Evolutionary conservation across 1,140 invertebrate genomes (phyloP), one percentile per base, ranked within the genome.

Genomic region (Centruroides sculpturatus): DNA sequence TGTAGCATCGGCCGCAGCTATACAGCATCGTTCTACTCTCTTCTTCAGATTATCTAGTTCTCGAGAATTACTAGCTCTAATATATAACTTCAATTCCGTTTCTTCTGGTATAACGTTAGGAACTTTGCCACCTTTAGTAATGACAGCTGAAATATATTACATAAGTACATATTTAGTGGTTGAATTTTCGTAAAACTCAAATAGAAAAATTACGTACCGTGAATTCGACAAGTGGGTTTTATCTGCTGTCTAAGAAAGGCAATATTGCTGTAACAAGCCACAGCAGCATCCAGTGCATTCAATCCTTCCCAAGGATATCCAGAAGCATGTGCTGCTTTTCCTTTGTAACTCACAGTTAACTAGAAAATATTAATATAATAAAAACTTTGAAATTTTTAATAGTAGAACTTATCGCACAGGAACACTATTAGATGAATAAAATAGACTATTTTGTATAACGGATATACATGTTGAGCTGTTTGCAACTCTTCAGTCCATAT

Each of bases 61-160:
- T 5, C 23, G 9, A 34, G 63, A 62, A 9, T 57, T 71, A 9
- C 70, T 68, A 34, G 72, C 70, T 46, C 74, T 61, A 0, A 73
- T 52, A 54, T 69, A 70, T 51, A 69, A 71, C 55, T 69, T 59
- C 53, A 76, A 50, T 53, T 69, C 68, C 13, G 75, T 64, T 35
- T 68, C 60, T 8, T 72, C 69, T 11, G 75, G 75, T 11, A 75
- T 74, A 9, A 76, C 69, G 63, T 75, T 75, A 6, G 72, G 69
- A n/a, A 66, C 67, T 4, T 55, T 59, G n/a, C 74, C 75, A 36
- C 74, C 74, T 59, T 74, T 73, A 7, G 67, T 71, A 34, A 68
- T 68, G 47, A 67, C 61, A 12, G 36, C 67, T 68, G 57, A 23
- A 50, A 3, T 34, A 53, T 36, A 8, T 41, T 8, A 0, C 41